phyloP scores from a whole-genome alignment of 2,797 vertebrate genomes.

The Cuculus canorus region DNA sequence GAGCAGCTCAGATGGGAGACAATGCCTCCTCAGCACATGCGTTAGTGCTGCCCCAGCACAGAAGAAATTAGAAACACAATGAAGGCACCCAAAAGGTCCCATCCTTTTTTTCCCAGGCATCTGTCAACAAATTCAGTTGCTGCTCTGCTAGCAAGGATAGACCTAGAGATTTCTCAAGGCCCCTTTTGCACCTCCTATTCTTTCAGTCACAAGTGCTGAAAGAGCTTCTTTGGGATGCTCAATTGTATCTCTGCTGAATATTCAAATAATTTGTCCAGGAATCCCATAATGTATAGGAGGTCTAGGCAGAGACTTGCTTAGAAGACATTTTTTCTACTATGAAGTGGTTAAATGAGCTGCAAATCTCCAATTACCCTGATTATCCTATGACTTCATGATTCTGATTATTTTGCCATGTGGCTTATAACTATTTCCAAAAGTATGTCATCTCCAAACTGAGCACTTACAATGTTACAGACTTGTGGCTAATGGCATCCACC shows the following conservation, averaged over 20 bases:
- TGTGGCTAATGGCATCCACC: not conserved
- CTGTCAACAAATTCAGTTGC: not conserved
- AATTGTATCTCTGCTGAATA: not conserved
- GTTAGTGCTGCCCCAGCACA: not conserved
- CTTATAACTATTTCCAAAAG: not conserved
- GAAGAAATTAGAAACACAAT: not conserved
- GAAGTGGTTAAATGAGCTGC: not conserved
- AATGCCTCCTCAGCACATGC: not conserved
- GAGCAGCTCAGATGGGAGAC: not conserved
- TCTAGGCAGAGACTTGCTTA: not conserved
- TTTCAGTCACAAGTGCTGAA: not conserved
- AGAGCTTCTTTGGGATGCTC: not conserved
- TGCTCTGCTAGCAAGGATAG: not conserved
- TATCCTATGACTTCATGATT: not conserved
- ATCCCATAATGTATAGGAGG: not conserved
- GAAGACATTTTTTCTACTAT: not conserved
- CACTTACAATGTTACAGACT: not conserved
- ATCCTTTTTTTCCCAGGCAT: not conserved
- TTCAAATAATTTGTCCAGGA: not conserved
- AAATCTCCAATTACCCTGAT: not conserved
- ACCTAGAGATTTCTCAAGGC: rapidly evolving
- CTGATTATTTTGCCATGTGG: not conserved
- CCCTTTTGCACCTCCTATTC: not conserved
- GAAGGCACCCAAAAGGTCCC: not conserved
- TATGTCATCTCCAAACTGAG: not conserved